Evolutionary conservation across 2,113 vertebrate genomes (phyloP), one percentile per base, ranked within the genome.

Genomic region (Pedionomus torquatus): DNA sequence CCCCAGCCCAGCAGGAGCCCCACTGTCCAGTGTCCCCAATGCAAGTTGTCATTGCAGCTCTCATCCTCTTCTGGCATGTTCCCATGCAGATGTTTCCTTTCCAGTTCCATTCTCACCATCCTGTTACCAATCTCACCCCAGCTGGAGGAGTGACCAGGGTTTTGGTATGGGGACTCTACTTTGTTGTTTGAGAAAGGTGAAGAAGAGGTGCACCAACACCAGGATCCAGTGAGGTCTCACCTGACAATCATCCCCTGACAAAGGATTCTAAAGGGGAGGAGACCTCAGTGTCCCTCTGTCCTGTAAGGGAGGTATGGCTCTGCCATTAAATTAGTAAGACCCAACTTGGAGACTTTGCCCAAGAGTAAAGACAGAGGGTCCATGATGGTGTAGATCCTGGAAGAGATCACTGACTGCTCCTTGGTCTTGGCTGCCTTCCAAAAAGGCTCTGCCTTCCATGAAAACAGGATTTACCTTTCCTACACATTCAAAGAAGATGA

Each of bases 111-210:
- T 33, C 69, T 64, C 80, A 54, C 0, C 4, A 0, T 26, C 21
- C 41, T 13, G 1, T 35, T 17, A 2, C 35, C 0, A 0, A 30
- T 33, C 65, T 28, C 43, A 26, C 41, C 41, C 28, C 2, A 5
- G 31, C 71, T 39, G 85, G 64, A 81, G 46, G 21, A 0, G 0
- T 25, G 20, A 5, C 10, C 0, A 0, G 46, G 61, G n/a, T 8
- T 31, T 33, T 30, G 83, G 55, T 41, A 8, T 5, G 11, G 83
- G 37, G 35, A 30, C 19, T 3, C 5, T 61, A 3, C 41, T 49
- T 10, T n/a, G 17, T 87, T 87, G 51, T 44, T 25, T 58, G 60
- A n/a, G 89, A 7, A 54, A 24, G 44, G 28, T 51, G 58, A 76
- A 72, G 86, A 71, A 83, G 66, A 69, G 48, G 24, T 21, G 55